Conservation (phyloP, 2,797 vertebrate species). For the Holocentrus rufus region DNA sequence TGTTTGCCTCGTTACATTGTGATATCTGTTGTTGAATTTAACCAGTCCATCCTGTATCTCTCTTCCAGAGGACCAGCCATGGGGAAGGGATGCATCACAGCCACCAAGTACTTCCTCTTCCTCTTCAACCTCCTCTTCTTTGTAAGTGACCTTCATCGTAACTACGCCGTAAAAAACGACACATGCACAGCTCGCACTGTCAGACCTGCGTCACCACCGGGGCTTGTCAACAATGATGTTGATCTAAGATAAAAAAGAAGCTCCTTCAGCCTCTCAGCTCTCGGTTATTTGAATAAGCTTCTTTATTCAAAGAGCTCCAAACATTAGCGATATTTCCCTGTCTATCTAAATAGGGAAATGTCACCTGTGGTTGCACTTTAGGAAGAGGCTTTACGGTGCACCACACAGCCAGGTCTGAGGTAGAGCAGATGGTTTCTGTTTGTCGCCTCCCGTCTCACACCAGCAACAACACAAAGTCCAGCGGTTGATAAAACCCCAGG, state of each 20-base stretch:
- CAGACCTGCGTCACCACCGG: not conserved
- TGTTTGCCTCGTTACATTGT: not conserved
- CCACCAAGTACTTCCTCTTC: conserved; percentile 85
- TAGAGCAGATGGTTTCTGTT: conserved; percentile 63
- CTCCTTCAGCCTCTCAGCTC: conserved; percentile 11
- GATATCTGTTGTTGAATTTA: conserved; percentile 10
- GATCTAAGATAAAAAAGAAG: conserved; percentile 9
- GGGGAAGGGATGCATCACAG: conserved; percentile 83
- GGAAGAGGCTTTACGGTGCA: conserved; percentile 16
- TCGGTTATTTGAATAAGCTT: conserved; percentile 28
- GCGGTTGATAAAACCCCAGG: conserved; percentile 50
- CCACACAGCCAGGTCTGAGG: conserved; percentile 33
- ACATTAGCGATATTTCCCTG: conserved; percentile 10
- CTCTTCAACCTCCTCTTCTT: conserved; percentile 87
- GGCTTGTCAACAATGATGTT: conserved; percentile 16
- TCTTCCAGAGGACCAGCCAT: conserved; percentile 71
- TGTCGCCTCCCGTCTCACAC: conserved; percentile 46
- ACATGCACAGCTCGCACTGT: not conserved
- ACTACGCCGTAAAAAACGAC: not conserved
- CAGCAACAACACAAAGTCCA: conserved; percentile 58
- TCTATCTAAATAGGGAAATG: conserved; percentile 36
- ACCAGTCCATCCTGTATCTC: conserved; percentile 19
- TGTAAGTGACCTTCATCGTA: conserved; percentile 76
- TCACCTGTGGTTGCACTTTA: conserved; percentile 11
- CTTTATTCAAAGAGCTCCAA: conserved; percentile 26